Base-by-base conservation (phyloP, 2,888 invertebrate genomes). In the Nebria brevicollis region DNA sequence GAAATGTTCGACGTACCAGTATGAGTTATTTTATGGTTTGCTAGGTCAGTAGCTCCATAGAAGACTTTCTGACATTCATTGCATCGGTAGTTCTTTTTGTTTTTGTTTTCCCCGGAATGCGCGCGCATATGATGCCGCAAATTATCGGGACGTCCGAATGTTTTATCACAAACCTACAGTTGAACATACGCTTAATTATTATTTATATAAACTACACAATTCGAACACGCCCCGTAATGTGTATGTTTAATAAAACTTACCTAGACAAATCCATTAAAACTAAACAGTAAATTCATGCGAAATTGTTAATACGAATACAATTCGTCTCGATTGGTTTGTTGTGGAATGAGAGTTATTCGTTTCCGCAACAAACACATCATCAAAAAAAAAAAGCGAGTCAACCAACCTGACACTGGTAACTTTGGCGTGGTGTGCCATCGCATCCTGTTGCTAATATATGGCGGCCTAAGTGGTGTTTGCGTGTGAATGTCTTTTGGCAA, bases 401-500 rank as follows among this genome's bases (percentile, higher is more conserved):
- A 54, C 54, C 54, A 87, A 92, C 92, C 87, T 92, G 91, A 84
- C 93, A 93, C 66, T 91, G 90, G 85, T 90, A 92, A 42, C 89
- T 89, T 76, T 91, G 91, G 81, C 89, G 89, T 64, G 91, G 87
- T 2, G 85, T 83, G 4, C 94, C 94, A 87, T 92, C 92, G 87
- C 94, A 94, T n/a, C 93, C 93, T 76, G 92, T 93, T 85, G 94
- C 93, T 66, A 91, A 88, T 86, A 94, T 90, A 86, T 95, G 95
- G 20, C 94, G 89, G 83, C 94, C 90, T 66, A 96, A 91, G 88
- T 96, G 95, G 84, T 95, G 94, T 82, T 93, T 93, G 81, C 96
- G 90, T 1, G 94, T 94, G 88, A 96, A 96, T 83, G 92, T 92
- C 84, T 93, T 93, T 42, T 92, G 91, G 86, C 96, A 96, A 79